Percentiles rank a stretch among this genome's conserved stretches.
phyloP scores from a whole-genome alignment of 2,797 vertebrate species.

The Melanotaenia maccullochi region DNA sequence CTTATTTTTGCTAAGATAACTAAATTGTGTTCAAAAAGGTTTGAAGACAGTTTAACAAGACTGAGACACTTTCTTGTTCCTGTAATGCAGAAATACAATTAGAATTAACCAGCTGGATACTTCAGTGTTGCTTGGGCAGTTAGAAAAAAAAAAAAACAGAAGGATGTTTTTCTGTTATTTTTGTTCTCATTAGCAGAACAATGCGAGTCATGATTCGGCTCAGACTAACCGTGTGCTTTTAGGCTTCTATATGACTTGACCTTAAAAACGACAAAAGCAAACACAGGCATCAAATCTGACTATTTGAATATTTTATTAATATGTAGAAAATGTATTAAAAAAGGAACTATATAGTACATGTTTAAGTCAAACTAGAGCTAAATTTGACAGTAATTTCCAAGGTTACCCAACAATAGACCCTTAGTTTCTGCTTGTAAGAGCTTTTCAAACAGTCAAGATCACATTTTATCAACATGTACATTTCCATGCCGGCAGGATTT shows the following conservation, averaged over 20 bases:
- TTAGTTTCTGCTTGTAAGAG: slow-evolving; percentile 69
- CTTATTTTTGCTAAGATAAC: background rate
- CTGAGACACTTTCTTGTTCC: background rate
- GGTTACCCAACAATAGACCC: slow-evolving; percentile 79
- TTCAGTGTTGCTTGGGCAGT: background rate
- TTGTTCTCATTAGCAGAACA: background rate
- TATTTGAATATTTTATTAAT: slow-evolving; percentile 98
- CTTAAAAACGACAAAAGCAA: slow-evolving; percentile 10
- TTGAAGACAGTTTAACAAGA: background rate
- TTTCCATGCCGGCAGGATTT: slow-evolving; percentile 64
- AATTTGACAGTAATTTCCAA: slow-evolving; percentile 83
- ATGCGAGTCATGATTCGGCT: background rate
- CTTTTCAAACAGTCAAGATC: slow-evolving; percentile 75
- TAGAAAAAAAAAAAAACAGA: background rate
- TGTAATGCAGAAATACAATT: background rate
- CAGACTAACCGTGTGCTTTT: background rate
- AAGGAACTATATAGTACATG: slow-evolving; percentile 99
- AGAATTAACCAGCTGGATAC: background rate
- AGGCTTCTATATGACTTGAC: background rate
- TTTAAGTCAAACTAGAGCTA: slow-evolving; percentile 95
- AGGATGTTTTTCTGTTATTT: background rate
- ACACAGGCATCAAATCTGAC: slow-evolving; percentile 40
- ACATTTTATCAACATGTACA: slow-evolving; percentile 74
- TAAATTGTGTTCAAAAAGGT: background rate
- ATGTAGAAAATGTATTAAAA: slow-evolving; percentile 99